phyloP scores from a whole-genome alignment of 2,888 invertebrate species.

The Steromphala cineraria region DNA sequence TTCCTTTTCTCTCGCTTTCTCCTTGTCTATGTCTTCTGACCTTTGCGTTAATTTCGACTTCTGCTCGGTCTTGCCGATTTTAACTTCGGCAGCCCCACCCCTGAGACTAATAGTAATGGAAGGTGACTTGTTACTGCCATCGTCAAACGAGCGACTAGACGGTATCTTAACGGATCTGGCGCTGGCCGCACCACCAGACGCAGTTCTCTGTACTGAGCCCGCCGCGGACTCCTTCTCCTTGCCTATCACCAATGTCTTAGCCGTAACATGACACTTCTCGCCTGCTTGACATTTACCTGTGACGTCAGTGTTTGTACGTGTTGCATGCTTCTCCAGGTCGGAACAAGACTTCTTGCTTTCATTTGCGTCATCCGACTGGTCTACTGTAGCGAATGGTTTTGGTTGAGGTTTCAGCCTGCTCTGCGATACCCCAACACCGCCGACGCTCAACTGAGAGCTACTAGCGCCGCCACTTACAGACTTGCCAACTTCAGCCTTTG shows the following conservation, averaged over 20 bases:
- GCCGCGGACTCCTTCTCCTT: constrained; percentile 1
- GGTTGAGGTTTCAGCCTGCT: constrained; percentile 20
- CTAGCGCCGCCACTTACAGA: neutral
- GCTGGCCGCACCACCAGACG: neutral
- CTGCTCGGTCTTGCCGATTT: neutral
- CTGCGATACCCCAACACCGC: neutral
- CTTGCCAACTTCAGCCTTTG: neutral
- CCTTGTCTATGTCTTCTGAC: neutral
- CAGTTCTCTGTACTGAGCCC: neutral
- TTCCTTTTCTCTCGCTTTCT: constrained; percentile 34
- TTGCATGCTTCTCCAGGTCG: constrained; percentile 1
- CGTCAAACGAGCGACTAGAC: constrained; percentile 6
- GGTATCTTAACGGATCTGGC: constrained; percentile 12
- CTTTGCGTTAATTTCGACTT: neutral
- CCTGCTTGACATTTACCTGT: constrained; percentile 8
- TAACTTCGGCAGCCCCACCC: neutral
- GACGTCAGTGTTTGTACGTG: constrained; percentile 15
- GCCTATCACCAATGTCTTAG: constrained; percentile 7
- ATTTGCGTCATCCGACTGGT: neutral
- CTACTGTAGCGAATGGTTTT: neutral
- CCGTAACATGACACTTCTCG: constrained; percentile 4
- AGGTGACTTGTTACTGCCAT: neutral
- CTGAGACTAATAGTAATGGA: neutral
- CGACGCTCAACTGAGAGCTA: neutral
- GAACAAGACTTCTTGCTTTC: neutral